A percentile compares a stretch with the other conserved stretches of the same genome.
These are phyloP conservation scores for Xiphydria camelus DNA, from an alignment of 2,888 invertebrate genomes.

Conservation along the genomic window DNA sequence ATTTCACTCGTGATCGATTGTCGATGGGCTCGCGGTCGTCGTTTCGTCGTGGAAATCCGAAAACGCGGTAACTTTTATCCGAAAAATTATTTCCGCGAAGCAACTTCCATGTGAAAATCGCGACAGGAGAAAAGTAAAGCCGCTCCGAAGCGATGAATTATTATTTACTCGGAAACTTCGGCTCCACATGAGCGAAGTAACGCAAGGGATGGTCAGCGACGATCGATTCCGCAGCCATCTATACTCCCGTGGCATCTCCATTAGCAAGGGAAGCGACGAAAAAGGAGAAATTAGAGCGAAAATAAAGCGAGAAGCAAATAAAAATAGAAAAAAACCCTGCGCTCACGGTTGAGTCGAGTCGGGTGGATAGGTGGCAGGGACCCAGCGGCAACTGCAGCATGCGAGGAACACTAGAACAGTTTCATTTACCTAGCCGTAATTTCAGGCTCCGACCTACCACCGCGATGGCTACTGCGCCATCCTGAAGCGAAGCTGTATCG, in stretches of 20 bases:
- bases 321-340: constrained; percentile 27
- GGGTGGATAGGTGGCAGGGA: constrained; percentile 13
- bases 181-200: no score
- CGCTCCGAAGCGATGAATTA: no score
- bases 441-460: constrained; percentile 24
- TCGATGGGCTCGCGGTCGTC: no score
- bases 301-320: constrained; percentile 30
- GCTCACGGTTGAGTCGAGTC: constrained; percentile 21
- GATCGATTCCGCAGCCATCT: not conserved
- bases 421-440: constrained; percentile 41
- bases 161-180: no score
- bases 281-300: constrained; percentile 37
- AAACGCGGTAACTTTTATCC: no score
- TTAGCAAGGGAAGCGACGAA: constrained; percentile 28
- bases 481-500: not conserved
- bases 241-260: constrained; percentile 17
- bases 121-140: no score
- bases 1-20: not conserved
- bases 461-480: not conserved
- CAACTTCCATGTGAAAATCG: no score
- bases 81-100: no score
- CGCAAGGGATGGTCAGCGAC: no score
- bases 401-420: constrained; percentile 33
- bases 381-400: constrained; percentile 28
- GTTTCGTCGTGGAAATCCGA: no score